A percentile compares a stretch with the other conserved stretches of the same genome.
Evolutionary conservation across 1,140 invertebrate species (phyloP).

Genomic region (Planococcus citri): DNA sequence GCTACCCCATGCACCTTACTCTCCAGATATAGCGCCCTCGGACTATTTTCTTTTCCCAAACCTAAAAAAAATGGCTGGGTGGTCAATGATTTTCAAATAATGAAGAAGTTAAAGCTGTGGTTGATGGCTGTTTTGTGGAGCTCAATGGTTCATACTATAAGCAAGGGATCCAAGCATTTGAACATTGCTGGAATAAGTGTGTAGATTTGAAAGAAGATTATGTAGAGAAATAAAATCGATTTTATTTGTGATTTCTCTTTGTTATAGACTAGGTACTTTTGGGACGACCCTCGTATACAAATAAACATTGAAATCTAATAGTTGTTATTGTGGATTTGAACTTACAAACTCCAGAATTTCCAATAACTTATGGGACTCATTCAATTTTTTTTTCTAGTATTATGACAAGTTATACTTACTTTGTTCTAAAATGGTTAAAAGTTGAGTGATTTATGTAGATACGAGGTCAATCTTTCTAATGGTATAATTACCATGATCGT

Average conservation of each 20-base stretch:
- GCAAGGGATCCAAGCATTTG: not conserved
- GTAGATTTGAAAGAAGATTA: not conserved
- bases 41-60: conserved; percentile 28
- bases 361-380: too few species aligned
- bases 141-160: not conserved
- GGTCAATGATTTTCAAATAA: not conserved
- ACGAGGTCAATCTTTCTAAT: too few species aligned
- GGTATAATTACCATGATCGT: too few species aligned
- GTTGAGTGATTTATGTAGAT: too few species aligned
- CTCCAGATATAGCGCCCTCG: conserved; percentile 30
- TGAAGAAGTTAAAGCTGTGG: not conserved
- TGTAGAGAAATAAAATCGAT: not conserved
- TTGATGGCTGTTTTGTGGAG: not conserved
- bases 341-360: too few species aligned
- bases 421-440: too few species aligned
- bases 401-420: too few species aligned
- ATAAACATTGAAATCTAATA: too few species aligned
- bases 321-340: too few species aligned
- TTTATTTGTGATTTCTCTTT: not conserved
- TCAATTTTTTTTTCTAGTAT: too few species aligned
- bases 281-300: too few species aligned
- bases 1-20: conserved; percentile 26
- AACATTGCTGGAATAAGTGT: conserved; percentile 5
- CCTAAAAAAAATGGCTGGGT: conserved; percentile 20
- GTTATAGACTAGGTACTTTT: too few species aligned